Conservation (phyloP, 2,888 invertebrate genomes). For the Incurvaria masculella region DNA sequence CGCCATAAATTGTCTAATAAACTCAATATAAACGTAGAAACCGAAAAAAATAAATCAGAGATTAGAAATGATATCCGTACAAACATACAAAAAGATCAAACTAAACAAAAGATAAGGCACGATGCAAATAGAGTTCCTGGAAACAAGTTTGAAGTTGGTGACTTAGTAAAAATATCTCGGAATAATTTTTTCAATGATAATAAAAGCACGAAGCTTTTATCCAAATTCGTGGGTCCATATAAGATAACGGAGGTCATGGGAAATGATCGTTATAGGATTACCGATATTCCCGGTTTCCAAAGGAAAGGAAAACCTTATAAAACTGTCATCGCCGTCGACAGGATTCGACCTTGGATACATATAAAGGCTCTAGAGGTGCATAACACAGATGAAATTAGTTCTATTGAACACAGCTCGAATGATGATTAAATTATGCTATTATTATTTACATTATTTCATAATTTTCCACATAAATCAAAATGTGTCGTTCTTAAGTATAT, state of each 20-base stretch:
- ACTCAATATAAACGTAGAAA: not conserved
- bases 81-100: constrained; percentile 3
- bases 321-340: not conserved
- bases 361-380: not conserved
- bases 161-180: constrained; percentile 9
- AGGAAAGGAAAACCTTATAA: constrained; percentile 6
- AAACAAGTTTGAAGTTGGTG: constrained; percentile 2
- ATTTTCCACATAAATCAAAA: too few species aligned
- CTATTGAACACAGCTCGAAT: too few species aligned
- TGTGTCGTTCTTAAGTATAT: too few species aligned
- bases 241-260: constrained; percentile 5
- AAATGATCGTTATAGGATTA: constrained; percentile 5
- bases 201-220: constrained; percentile 9
- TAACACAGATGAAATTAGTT: too few species aligned
- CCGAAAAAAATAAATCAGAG: not conserved
- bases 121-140: constrained; percentile 4
- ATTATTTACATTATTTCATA: too few species aligned
- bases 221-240: constrained; percentile 8
- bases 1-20: constrained; percentile 1
- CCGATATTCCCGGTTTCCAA: constrained; percentile 7
- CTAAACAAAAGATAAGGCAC: constrained; percentile 4
- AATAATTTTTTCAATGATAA: constrained; percentile 6
- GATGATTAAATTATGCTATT: too few species aligned
- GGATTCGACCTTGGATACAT: not conserved
- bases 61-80: not conserved